phyloP scores from a whole-genome alignment of 2,797 vertebrate genomes.

The Xenentodon cancila region DNA sequence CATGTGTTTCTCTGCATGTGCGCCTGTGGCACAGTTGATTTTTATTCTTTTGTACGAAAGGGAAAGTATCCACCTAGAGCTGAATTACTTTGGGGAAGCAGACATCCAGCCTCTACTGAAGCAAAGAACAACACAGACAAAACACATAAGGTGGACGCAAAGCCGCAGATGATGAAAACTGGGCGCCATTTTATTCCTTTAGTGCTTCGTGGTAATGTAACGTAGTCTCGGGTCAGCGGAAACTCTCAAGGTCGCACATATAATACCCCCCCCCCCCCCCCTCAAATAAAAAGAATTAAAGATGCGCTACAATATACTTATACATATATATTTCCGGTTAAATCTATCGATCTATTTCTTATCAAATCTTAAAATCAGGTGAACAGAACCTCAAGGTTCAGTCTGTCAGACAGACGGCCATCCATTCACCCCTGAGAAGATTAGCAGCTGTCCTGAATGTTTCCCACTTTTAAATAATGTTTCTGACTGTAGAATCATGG shows the following conservation, averaged over 20 bases:
- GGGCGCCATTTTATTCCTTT: constrained; percentile 18
- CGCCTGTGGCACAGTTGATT: constrained; percentile 20
- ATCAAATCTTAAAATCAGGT: too few species aligned
- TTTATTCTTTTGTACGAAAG: not conserved
- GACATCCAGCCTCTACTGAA: constrained; percentile 17
- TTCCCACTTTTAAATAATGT: too few species aligned
- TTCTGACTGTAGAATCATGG: too few species aligned
- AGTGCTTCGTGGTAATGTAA: not conserved
- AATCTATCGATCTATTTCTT: too few species aligned
- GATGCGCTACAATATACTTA: constrained; percentile 12
- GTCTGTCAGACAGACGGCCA: too few species aligned
- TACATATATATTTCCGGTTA: not conserved
- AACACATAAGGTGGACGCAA: constrained; percentile 14
- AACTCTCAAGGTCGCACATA: not conserved
- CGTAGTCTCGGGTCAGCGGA: constrained; percentile 4
- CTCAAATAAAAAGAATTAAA: constrained; percentile 4
- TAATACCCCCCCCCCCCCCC: constrained; percentile 24
- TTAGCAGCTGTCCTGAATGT: too few species aligned
- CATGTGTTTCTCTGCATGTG: constrained; percentile 42
- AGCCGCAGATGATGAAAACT: constrained; percentile 43
- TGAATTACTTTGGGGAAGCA: constrained; percentile 45
- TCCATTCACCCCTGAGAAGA: too few species aligned
- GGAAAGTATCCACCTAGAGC: constrained; percentile 28
- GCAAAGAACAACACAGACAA: constrained; percentile 27
- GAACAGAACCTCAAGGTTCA: too few species aligned